phyloP scores from a whole-genome alignment of 2,797 vertebrate species.

The Scyliorhinus canicula region DNA sequence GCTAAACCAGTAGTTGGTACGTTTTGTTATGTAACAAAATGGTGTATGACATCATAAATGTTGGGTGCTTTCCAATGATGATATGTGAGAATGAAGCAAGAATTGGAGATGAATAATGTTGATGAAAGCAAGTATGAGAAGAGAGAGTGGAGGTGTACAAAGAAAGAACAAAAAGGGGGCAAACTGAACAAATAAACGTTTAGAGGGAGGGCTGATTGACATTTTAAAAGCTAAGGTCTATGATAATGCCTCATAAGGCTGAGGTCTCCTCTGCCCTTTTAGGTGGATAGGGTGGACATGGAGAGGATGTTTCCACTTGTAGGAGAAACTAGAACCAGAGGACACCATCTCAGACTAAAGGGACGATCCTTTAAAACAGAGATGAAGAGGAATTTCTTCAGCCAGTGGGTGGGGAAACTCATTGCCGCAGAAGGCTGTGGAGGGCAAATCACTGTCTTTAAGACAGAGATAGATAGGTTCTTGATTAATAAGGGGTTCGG shows the following conservation, averaged over 20 bases:
- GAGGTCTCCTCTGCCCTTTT: background rate
- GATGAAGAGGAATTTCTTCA: too few relatives aligned
- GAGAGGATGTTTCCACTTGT: too few relatives aligned
- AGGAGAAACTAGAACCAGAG: too few relatives aligned
- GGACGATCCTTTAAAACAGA: too few relatives aligned
- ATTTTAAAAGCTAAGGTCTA: background rate
- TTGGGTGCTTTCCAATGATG: background rate
- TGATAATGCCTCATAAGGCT: background rate
- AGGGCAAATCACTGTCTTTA: too few relatives aligned
- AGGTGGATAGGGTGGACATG: too few relatives aligned
- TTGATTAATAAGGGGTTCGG: too few relatives aligned
- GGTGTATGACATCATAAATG: background rate
- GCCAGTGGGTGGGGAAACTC: too few relatives aligned
- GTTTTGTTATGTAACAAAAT: background rate
- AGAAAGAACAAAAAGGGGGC: background rate
- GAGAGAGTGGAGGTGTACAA: background rate
- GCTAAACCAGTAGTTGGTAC: background rate
- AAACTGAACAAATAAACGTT: background rate
- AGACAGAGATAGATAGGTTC: too few relatives aligned
- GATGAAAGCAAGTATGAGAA: background rate
- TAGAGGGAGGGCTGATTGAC: background rate
- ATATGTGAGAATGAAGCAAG: background rate
- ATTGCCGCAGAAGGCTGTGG: too few relatives aligned
- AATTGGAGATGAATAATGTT: background rate
- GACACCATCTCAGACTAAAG: too few relatives aligned